Conservation (phyloP, 2,888 invertebrate species). For the Microchrysa polita region DNA sequence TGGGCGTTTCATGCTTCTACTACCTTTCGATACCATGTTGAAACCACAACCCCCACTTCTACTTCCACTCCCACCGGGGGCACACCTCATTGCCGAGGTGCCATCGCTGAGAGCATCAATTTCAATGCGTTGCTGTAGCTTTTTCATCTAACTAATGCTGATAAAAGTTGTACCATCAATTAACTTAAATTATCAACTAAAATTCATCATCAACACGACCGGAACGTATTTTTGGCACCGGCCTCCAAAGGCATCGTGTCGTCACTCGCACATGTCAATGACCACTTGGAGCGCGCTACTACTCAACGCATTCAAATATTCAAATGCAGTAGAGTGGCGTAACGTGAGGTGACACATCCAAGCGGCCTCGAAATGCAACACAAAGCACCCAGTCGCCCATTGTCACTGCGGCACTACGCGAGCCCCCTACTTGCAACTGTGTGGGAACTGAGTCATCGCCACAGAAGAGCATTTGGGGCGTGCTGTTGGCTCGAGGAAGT, state of each 20-base stretch:
- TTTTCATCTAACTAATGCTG: too few relatives aligned
- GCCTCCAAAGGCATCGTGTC: background rate
- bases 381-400: background rate
- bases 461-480: background rate
- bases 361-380: background rate
- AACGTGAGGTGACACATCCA: background rate
- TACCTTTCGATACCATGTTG: too few relatives aligned
- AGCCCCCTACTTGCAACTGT: background rate
- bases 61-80: too few relatives aligned
- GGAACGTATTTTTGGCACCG: too few relatives aligned
- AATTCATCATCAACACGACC: too few relatives aligned
- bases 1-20: too few relatives aligned
- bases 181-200: too few relatives aligned
- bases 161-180: too few relatives aligned
- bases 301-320: background rate
- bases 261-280: background rate
- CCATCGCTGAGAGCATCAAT: too few relatives aligned
- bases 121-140: too few relatives aligned
- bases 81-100: too few relatives aligned
- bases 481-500: slow-evolving; percentile 19
- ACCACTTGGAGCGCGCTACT: background rate
- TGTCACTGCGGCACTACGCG: background rate
- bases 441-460: slow-evolving; percentile 23
- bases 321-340: background rate
- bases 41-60: too few relatives aligned